Conservation (phyloP, 2,888 invertebrate species). For the Drosophila planitibia region DNA sequence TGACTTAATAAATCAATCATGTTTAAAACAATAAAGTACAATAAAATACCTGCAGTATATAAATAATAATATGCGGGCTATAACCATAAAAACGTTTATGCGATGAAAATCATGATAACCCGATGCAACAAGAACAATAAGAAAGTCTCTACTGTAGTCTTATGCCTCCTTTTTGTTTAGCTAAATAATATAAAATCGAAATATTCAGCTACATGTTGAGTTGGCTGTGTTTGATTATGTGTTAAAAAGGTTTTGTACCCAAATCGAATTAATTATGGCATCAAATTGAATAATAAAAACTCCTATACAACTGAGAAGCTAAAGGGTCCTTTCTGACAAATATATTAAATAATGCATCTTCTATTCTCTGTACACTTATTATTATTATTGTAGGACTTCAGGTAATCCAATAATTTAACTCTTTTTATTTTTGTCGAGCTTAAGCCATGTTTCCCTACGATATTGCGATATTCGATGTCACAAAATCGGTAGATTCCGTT, state of each 20-base stretch:
- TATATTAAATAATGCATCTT: neutral
- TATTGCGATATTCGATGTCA: neutral
- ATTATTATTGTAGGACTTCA: neutral
- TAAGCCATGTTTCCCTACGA: neutral
- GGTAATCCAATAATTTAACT: neutral
- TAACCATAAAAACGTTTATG: neutral
- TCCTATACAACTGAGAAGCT: neutral
- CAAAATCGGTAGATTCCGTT: neutral
- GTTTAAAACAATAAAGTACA: slow-evolving; percentile 8
- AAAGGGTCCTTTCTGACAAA: neutral
- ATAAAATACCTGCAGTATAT: neutral
- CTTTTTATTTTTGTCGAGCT: too few species aligned
- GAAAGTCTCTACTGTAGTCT: neutral
- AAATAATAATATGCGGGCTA: neutral
- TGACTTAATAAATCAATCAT: slow-evolving; percentile 16
- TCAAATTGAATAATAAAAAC: neutral
- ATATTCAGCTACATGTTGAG: neutral
- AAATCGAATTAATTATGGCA: neutral
- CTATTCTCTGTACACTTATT: neutral
- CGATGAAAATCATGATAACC: neutral
- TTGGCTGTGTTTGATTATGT: neutral
- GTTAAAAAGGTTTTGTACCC: neutral
- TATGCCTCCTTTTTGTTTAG: neutral
- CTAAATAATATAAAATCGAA: neutral
- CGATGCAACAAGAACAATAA: neutral